These are phyloP conservation scores for Hyposoter dolosus DNA, from an alignment of 2,888 invertebrate genomes.

Conservation along the genomic window DNA sequence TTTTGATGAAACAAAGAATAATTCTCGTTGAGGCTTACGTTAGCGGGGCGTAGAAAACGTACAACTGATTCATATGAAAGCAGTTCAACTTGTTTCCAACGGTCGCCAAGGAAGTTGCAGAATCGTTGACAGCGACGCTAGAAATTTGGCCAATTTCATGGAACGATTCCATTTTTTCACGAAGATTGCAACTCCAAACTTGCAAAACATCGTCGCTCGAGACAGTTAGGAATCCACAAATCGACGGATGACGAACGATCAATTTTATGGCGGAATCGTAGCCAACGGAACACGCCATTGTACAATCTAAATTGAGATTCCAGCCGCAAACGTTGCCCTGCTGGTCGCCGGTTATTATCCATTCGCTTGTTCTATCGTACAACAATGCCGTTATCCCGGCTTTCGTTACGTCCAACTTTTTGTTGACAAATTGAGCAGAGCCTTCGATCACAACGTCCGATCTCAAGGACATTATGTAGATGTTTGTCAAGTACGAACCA, in stretches of 20 bases:
- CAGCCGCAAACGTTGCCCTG: constrained; percentile 73
- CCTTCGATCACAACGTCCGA: constrained; percentile 46
- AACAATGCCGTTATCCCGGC: constrained; percentile 71
- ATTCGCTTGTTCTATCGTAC: constrained; percentile 70
- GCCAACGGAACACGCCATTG: constrained; percentile 67
- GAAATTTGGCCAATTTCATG: constrained; percentile 67
- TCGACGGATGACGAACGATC: constrained; percentile 73
- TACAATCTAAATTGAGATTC: constrained; percentile 71
- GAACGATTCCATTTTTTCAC: constrained; percentile 70
- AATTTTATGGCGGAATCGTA: constrained; percentile 62
- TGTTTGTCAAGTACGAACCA: constrained; percentile 73
- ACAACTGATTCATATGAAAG: constrained; percentile 75
- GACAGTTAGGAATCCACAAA: constrained; percentile 74
- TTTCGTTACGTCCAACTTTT: constrained; percentile 65
- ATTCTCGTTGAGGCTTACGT: constrained; percentile 67
- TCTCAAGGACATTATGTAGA: constrained; percentile 73
- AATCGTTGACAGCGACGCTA: constrained; percentile 66
- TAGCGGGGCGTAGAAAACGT: constrained; percentile 74
- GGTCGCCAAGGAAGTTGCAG: constrained; percentile 67
- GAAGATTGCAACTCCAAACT: constrained; percentile 77
- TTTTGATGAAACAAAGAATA: neutral
- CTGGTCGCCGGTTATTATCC: constrained; percentile 76
- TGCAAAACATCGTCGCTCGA: constrained; percentile 70
- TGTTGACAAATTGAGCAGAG: constrained; percentile 67
- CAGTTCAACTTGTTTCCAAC: constrained; percentile 71